Percentiles rank a stretch among this genome's conserved stretches.
Evolutionary conservation across 2,888 invertebrate species (phyloP).

Genomic region (Synanthedon tipuliformis): DNA sequence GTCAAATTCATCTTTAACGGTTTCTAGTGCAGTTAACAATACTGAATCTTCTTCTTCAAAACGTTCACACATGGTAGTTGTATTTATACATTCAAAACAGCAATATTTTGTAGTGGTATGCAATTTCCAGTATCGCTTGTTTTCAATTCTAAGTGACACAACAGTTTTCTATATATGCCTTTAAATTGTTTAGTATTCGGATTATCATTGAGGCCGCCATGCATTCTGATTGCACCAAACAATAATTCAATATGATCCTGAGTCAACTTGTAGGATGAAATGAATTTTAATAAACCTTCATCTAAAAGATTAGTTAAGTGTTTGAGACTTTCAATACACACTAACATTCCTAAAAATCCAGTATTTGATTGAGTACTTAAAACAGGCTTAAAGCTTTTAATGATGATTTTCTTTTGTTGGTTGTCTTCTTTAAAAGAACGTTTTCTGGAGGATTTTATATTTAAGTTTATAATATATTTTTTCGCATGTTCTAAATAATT

Average conservation of each 20-base stretch:
- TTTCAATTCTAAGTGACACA: constrained; percentile 1
- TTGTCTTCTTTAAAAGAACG: too few relatives aligned
- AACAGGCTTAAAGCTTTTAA: not conserved
- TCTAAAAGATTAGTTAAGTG: not conserved
- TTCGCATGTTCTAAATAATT: too few relatives aligned
- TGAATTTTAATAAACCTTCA: not conserved
- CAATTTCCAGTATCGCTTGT: constrained; percentile 1
- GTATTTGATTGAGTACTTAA: not conserved
- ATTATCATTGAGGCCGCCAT: not conserved
- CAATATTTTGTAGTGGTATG: not conserved
- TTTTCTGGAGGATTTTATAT: too few relatives aligned
- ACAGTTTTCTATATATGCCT: constrained; percentile 1
- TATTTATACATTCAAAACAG: not conserved
- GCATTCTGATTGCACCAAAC: constrained; percentile 1
- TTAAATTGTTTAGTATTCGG: not conserved
- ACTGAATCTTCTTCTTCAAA: too few relatives aligned
- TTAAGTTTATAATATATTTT: too few relatives aligned
- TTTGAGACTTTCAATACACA: not conserved
- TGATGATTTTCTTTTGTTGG: too few relatives aligned
- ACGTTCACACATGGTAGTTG: too few relatives aligned
- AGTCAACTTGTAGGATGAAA: not conserved
- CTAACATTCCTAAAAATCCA: not conserved
- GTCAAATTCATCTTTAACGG: too few relatives aligned
- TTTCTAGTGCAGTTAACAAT: too few relatives aligned
- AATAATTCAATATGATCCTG: constrained; percentile 1